phyloP scores from a whole-genome alignment of 2,797 vertebrate species.

The Coregonus sp. region DNA sequence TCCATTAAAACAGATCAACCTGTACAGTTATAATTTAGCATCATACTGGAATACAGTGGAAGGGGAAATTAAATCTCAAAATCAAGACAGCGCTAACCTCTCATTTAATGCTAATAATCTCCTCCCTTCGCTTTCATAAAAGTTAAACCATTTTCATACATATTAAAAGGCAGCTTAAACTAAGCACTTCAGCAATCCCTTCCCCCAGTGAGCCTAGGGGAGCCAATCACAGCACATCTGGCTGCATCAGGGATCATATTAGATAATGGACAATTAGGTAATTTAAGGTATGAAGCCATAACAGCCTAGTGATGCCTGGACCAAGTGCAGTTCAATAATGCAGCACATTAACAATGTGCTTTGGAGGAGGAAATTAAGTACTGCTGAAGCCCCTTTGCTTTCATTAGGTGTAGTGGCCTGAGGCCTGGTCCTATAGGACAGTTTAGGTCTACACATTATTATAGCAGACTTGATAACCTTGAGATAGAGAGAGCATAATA shows the following conservation, averaged over 20 bases:
- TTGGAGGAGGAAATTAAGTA: background rate
- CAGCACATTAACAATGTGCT: background rate
- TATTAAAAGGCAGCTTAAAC: background rate
- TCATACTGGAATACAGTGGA: background rate
- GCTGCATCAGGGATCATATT: background rate
- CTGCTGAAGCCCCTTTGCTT: background rate
- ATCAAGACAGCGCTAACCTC: background rate
- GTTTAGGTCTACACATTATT: background rate
- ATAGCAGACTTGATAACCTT: background rate
- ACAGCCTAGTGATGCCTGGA: background rate
- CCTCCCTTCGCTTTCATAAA: background rate
- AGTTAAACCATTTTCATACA: background rate
- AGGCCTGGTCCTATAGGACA: background rate
- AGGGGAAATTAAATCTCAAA: background rate
- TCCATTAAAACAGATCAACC: slow-evolving; percentile 6
- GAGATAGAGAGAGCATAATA: background rate
- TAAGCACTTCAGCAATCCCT: background rate
- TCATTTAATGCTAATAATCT: background rate
- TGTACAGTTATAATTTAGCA: slow-evolving; percentile 1
- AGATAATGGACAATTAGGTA: slow-evolving; percentile 4
- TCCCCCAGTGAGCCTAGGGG: background rate
- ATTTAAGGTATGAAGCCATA: background rate
- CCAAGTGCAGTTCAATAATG: slow-evolving; percentile 7
- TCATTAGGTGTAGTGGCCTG: background rate
- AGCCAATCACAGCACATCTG: slow-evolving; percentile 9